Evolutionary conservation across 2,113 vertebrate species (phyloP), one percentile per base, ranked within the genome.

Genomic region (Forbesichthys papilliferus): DNA sequence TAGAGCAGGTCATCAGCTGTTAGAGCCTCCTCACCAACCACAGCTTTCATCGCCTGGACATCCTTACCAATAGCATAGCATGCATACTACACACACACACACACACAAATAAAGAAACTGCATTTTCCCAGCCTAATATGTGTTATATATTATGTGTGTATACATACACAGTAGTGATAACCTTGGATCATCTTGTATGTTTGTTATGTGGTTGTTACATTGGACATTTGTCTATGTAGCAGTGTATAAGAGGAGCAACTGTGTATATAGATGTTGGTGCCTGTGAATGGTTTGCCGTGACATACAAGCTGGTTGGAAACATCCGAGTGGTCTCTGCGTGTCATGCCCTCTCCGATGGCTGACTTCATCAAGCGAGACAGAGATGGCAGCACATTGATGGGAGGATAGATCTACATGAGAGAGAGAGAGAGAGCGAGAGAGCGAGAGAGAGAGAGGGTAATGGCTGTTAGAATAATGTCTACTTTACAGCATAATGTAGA

Each of bases 301-400:
- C 36, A 42, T 91, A 93, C 89, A 84, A 88, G 93, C 89, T 99
- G 95, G 94, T 98, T 97, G 72, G 94, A 93, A 67, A 90, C 92
- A 68, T 92, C 88, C 10, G 86, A 89, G 49, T 94, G 93, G 86
- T 94, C 94, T 92, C 95, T 93, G 82, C 93, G 87, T 73, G 89
- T 93, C 93, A 92, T 91, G 64, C 91, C 91, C 76, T 90, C 92
- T 54, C 92, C 89, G 3, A 91, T 93, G 78, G 92, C 93, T 8
- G 93, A 93, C 83, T 90, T 95, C 92, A 88, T 94, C 81, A 94
- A 55, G 91, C 92, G 93, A 69, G 92, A 94, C 78, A 95, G 90
- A 67, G 93, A 96, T 18, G 93, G 87, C 87, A 94, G 79, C 81
- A 95, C 92, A 57, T 89, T 96, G 91, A 95, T 94, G 68, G 93